phyloP scores from a whole-genome alignment of 1,140 invertebrate species.

The Monomorium pharaonis region DNA sequence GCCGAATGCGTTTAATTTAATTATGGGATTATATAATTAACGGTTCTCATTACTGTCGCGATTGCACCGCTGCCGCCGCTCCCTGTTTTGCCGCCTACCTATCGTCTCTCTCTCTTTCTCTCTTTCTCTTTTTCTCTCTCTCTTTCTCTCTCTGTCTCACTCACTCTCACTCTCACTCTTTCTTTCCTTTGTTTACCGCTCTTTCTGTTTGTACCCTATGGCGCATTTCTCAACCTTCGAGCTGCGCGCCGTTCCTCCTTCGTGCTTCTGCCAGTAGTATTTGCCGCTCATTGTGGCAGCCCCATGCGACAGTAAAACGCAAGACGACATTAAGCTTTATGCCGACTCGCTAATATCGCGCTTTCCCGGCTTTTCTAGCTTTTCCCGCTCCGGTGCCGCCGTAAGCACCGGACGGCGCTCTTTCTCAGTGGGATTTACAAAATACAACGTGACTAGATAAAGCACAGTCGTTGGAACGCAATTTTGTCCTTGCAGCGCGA shows the following conservation, averaged over 20 bases:
- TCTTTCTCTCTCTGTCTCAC: too few relatives aligned
- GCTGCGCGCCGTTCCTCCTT: neutral
- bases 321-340: slow-evolving; percentile 52
- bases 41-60: slow-evolving; percentile 70
- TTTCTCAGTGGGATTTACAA: slow-evolving; percentile 43
- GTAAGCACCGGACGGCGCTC: slow-evolving; percentile 27
- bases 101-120: neutral
- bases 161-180: too few relatives aligned
- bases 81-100: neutral
- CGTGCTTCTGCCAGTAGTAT: neutral
- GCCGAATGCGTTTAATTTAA: slow-evolving; percentile 72
- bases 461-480: slow-evolving; percentile 22
- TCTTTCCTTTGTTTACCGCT: neutral
- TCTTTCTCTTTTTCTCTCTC: neutral
- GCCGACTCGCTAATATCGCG: slow-evolving; percentile 44
- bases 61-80: slow-evolving; percentile 41
- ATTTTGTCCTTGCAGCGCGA: slow-evolving; percentile 18
- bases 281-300: slow-evolving; percentile 28
- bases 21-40: slow-evolving; percentile 75
- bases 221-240: slow-evolving; percentile 24
- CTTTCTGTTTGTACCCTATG: neutral
- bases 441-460: slow-evolving; percentile 42
- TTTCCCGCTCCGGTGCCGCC: slow-evolving; percentile 9
- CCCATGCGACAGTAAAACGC: slow-evolving; percentile 32
- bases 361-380: slow-evolving; percentile 36